Percentiles rank a stretch among this genome's conserved stretches.
Evolutionary conservation across 2,888 invertebrate species (phyloP).

Genomic region (Cynaeus angustus): DNA sequence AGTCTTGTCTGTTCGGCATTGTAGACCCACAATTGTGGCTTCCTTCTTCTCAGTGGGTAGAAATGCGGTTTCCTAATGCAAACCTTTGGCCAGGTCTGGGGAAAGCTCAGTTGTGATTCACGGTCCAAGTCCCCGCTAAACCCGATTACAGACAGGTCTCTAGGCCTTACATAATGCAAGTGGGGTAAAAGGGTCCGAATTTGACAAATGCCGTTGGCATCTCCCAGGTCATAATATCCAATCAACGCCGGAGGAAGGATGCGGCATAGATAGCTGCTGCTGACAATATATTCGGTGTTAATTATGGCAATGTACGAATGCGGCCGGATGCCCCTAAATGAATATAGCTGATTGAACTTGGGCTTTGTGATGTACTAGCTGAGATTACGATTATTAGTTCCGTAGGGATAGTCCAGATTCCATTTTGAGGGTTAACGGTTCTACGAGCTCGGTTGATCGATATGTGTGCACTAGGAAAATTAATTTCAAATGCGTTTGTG

Average conservation of each 20-base stretch:
- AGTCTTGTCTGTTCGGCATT: constrained; percentile 15
- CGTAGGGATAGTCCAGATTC: constrained; percentile 49
- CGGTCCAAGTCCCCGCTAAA: constrained; percentile 57
- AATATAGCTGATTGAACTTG: constrained; percentile 59
- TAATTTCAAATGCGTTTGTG: constrained; percentile 9
- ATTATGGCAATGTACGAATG: constrained; percentile 56
- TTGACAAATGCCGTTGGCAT: constrained; percentile 42
- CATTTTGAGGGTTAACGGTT: constrained; percentile 36
- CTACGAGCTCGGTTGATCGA: constrained; percentile 29
- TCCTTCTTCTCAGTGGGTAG: constrained; percentile 27
- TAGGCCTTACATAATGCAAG: constrained; percentile 58
- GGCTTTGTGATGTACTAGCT: constrained; percentile 53
- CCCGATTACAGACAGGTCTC: constrained; percentile 60
- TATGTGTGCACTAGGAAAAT: constrained; percentile 14
- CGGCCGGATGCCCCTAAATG: constrained; percentile 57
- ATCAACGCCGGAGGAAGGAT: constrained; percentile 54
- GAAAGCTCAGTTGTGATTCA: constrained; percentile 61
- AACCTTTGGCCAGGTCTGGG: constrained; percentile 55
- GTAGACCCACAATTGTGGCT: constrained; percentile 3
- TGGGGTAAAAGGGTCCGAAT: constrained; percentile 61
- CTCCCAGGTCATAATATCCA: constrained; percentile 51
- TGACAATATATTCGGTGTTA: constrained; percentile 57
- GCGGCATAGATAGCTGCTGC: constrained; percentile 52
- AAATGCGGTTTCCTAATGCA: constrained; percentile 57
- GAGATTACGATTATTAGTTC: constrained; percentile 56